Evolutionary conservation across 2,888 invertebrate genomes (phyloP).

Genomic region (Chromoteleia sp.): DNA sequence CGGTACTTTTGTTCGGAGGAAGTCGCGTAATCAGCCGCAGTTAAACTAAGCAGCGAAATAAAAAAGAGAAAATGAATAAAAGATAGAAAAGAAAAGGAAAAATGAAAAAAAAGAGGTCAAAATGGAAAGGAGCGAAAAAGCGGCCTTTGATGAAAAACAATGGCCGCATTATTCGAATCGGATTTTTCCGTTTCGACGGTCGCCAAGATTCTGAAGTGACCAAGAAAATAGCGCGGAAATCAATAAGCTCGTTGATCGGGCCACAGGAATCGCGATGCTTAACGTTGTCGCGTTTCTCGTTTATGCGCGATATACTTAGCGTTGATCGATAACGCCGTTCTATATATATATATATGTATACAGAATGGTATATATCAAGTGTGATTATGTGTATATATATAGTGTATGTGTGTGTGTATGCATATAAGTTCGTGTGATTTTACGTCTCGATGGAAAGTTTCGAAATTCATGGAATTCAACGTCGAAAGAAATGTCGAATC

Average conservation of each 20-base stretch:
- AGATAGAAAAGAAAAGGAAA: too few relatives aligned
- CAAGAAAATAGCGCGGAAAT: constrained; percentile 32
- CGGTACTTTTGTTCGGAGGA: too few relatives aligned
- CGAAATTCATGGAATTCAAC: constrained; percentile 30
- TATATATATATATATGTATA: constrained; percentile 26
- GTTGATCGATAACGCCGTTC: constrained; percentile 54
- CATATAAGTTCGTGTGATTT: too few relatives aligned
- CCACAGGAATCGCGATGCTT: constrained; percentile 26
- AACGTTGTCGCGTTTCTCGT: constrained; percentile 25
- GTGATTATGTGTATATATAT: too few relatives aligned
- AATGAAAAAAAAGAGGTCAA: neutral
- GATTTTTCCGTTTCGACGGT: constrained; percentile 44
- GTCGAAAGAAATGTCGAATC: too few relatives aligned
- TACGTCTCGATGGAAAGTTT: constrained; percentile 41
- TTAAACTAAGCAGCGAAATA: too few relatives aligned
- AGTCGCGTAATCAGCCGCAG: neutral
- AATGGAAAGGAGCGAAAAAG: neutral
- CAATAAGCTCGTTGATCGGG: constrained; percentile 61
- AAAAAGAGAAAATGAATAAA: too few relatives aligned
- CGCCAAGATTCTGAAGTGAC: constrained; percentile 46
- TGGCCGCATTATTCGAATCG: constrained; percentile 9
- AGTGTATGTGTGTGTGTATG: too few relatives aligned
- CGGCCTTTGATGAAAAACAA: neutral
- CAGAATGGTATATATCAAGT: too few relatives aligned
- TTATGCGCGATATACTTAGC: constrained; percentile 58